Evolutionary conservation across 2,113 vertebrate genomes (phyloP).

Genomic region (Ramphastos sulfuratus): DNA sequence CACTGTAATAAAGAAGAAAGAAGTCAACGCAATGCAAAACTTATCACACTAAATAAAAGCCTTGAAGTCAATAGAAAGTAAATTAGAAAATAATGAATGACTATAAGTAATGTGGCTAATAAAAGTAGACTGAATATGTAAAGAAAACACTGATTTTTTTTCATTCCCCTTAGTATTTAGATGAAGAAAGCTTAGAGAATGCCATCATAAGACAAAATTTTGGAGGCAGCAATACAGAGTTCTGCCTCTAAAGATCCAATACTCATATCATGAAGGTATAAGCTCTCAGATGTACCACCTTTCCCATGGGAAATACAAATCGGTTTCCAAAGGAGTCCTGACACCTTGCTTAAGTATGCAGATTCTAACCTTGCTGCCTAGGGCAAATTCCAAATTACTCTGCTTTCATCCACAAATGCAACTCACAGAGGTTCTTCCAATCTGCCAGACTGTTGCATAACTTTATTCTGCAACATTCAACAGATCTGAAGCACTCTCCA

Average conservation of each 20-base stretch:
- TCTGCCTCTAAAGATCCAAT: not conserved
- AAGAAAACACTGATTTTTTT: not conserved
- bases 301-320: constrained; percentile 62
- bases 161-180: not conserved
- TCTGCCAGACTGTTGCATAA: not conserved
- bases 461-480: not conserved
- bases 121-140: not conserved
- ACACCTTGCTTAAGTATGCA: constrained; percentile 28
- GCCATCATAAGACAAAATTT: not conserved
- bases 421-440: not conserved
- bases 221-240: not conserved
- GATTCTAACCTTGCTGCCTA: constrained; percentile 44
- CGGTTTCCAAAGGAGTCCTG: constrained; percentile 25
- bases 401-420: not conserved
- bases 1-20: constrained; percentile 78
- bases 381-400: constrained; percentile 30
- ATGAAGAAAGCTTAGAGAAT: not conserved
- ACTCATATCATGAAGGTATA: not conserved
- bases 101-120: not conserved
- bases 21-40: not conserved
- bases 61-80: not conserved
- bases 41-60: not conserved
- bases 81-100: not conserved
- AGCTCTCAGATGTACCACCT: not conserved
- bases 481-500: not conserved